These are phyloP conservation scores for Planococcus citri DNA, from an alignment of 1,140 invertebrate species.

Conservation along the genomic window DNA sequence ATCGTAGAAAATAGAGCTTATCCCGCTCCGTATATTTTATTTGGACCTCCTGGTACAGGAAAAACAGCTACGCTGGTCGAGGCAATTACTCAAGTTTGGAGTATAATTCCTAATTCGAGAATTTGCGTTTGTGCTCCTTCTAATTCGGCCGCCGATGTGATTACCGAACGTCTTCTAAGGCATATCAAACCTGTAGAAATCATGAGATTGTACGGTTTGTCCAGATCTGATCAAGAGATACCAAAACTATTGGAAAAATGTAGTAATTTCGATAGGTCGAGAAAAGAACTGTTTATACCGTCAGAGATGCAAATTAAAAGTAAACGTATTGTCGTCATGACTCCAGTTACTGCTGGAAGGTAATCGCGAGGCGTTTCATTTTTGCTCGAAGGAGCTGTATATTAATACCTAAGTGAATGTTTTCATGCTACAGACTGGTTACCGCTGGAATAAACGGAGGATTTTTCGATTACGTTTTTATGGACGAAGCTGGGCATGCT, in stretches of 20 bases:
- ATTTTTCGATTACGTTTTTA: conserved; percentile 65
- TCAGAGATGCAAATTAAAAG: neutral
- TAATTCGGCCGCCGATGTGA: conserved; percentile 44
- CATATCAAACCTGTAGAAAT: conserved; percentile 22
- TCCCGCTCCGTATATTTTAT: conserved; percentile 77
- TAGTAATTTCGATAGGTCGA: conserved; percentile 17
- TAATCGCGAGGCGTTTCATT: neutral
- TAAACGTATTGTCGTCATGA: neutral
- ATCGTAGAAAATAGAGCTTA: conserved; percentile 5
- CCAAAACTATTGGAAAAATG: conserved; percentile 17
- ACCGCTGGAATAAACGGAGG: neutral
- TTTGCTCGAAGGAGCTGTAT: no score
- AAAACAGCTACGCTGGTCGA: conserved; percentile 91
- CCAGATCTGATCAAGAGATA: neutral
- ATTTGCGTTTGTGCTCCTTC: conserved; percentile 43
- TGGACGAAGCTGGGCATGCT: conserved; percentile 85
- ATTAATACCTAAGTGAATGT: no score
- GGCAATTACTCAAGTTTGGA: conserved; percentile 54
- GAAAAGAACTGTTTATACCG: neutral
- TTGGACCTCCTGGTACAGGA: conserved; percentile 90
- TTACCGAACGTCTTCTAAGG: conserved; percentile 31
- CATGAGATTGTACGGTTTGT: conserved; percentile 24
- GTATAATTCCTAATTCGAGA: neutral
- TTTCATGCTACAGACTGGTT: neutral
- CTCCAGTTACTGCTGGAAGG: conserved; percentile 7